A percentile compares a stretch with the other conserved stretches of the same genome.
phyloP scores from a whole-genome alignment of 2,888 invertebrate species.

The Chymomyza fuscimana region DNA sequence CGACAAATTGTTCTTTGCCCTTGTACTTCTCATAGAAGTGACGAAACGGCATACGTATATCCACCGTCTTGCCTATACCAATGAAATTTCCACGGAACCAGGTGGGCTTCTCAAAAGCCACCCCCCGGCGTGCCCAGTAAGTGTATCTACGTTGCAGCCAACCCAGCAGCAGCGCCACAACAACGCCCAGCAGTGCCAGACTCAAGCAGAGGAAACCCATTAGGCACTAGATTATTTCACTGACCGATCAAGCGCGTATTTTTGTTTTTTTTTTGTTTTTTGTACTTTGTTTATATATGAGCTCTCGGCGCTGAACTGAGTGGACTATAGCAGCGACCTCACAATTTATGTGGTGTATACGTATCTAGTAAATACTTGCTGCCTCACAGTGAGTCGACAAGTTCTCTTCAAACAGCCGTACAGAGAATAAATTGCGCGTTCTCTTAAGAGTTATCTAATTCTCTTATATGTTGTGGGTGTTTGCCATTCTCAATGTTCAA shows the following conservation, averaged over 20 bases:
- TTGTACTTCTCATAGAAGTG: constrained; percentile 68
- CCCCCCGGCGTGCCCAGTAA: constrained; percentile 64
- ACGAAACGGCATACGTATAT: constrained; percentile 55
- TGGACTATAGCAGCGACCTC: not conserved
- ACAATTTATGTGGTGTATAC: not conserved
- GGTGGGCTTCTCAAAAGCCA: constrained; percentile 59
- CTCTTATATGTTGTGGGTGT: not conserved
- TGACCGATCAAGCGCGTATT: not conserved
- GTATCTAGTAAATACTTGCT: not conserved
- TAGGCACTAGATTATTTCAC: not conserved
- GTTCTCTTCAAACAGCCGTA: not conserved
- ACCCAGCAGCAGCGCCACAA: constrained; percentile 25
- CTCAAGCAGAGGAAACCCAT: constrained; percentile 9
- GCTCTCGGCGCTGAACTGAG: not conserved
- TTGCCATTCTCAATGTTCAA: not conserved
- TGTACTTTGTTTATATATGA: not conserved
- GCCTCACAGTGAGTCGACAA: not conserved
- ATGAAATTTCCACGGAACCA: constrained; percentile 60
- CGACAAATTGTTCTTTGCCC: constrained; percentile 60
- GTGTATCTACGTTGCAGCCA: constrained; percentile 42
- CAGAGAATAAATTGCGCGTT: not conserved
- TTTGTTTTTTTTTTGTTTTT: not conserved
- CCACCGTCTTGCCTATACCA: constrained; percentile 54
- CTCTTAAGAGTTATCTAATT: not conserved
- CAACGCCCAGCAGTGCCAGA: constrained; percentile 26